Percentiles rank a stretch among this genome's conserved stretches.
phyloP scores from a whole-genome alignment of 2,888 invertebrate genomes.

The Stomorhina lunata region DNA sequence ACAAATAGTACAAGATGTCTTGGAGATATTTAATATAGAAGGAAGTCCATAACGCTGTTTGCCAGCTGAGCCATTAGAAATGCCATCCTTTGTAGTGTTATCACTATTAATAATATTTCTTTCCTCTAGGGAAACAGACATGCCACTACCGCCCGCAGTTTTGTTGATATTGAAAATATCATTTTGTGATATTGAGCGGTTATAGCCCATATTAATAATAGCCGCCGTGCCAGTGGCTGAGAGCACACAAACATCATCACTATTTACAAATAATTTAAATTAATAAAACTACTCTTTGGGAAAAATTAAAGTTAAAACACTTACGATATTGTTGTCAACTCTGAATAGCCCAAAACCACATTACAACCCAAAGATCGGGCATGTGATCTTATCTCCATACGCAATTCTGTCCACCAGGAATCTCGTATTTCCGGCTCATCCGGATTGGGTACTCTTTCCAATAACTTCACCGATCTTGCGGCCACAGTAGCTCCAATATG shows the following conservation, averaged over 20 bases:
- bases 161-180: conserved; percentile 73
- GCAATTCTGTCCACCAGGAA: conserved; percentile 97
- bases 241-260: conserved; percentile 96
- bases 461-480: conserved; percentile 90
- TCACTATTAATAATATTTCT: conserved; percentile 79
- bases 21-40: conserved; percentile 67
- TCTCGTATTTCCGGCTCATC: conserved; percentile 96
- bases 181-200: conserved; percentile 76
- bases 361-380: conserved; percentile 95
- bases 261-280: conserved; percentile 75
- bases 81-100: conserved; percentile 61
- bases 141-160: conserved; percentile 71
- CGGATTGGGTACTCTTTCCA: conserved; percentile 89
- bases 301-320: conserved; percentile 70
- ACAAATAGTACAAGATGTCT: conserved; percentile 80
- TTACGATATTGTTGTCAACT: conserved; percentile 95
- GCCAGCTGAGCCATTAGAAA: conserved; percentile 65
- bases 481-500: conserved; percentile 94
- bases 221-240: conserved; percentile 97
- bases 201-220: conserved; percentile 84
- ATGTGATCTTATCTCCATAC: conserved; percentile 97
- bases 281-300: not conserved
- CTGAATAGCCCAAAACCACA: conserved; percentile 96
- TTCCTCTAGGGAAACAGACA: conserved; percentile 81
- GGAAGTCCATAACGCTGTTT: conserved; percentile 70